phyloP scores from a whole-genome alignment of 2,113 vertebrate genomes.

The Erinaceus europaeus region DNA sequence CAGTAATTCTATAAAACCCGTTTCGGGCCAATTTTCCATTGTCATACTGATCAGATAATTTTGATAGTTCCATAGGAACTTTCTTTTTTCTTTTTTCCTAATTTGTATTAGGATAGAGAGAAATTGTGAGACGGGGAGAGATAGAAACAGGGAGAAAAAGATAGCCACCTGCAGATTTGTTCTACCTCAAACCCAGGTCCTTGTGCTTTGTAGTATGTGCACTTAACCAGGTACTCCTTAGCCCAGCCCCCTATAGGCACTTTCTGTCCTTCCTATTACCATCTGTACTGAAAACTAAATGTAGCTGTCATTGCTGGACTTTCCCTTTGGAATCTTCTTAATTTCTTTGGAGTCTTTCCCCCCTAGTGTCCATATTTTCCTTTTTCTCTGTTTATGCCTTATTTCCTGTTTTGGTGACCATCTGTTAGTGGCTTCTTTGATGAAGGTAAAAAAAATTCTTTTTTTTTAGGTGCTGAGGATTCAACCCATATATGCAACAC shows the following conservation, averaged over 20 bases:
- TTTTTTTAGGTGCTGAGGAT: too few relatives aligned
- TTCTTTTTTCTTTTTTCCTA: too few relatives aligned
- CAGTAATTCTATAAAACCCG: background rate
- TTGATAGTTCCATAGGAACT: background rate
- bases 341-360: background rate
- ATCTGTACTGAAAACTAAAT: too few relatives aligned
- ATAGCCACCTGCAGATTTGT: too few relatives aligned
- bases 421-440: background rate
- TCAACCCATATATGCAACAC: too few relatives aligned
- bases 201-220: too few relatives aligned
- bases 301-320: background rate
- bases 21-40: background rate
- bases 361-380: background rate
- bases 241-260: background rate
- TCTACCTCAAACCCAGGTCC: too few relatives aligned
- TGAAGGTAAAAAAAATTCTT: too few relatives aligned
- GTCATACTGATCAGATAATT: background rate
- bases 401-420: slow-evolving; percentile 15
- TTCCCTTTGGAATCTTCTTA: background rate
- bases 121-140: too few relatives aligned
- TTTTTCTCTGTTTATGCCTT: background rate
- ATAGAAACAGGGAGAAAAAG: too few relatives aligned
- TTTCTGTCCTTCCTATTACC: background rate
- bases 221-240: too few relatives aligned
- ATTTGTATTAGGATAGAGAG: too few relatives aligned